Base-by-base conservation (phyloP, 37 sponge, comb jelly and placozoan genomes). In the Ianthella basta region DNA sequence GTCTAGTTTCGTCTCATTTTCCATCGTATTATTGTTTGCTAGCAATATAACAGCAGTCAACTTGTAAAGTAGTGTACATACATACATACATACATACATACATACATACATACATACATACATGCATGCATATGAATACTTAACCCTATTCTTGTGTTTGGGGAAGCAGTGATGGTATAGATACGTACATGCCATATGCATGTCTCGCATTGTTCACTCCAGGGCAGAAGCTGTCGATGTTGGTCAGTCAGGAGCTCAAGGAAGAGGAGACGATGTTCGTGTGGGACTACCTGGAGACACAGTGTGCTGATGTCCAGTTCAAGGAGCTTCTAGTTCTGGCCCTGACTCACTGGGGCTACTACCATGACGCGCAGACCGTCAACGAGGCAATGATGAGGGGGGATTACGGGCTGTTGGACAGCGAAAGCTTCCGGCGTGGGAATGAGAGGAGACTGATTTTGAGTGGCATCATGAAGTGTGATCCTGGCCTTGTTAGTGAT, bases 291-390 rank as follows among this genome's bases (percentile, higher is more conserved):
- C 78, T 75, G 10, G 53, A 40, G 44, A 36, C 44, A 1, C 44
- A 44, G 41, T 53, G 54, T 53, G 20, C 54, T 25, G n/a, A n/a
- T 24, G 53, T 75, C 12, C 44, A 75, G 78, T 44, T 13, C 54
- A 38, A 75, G 15, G 78, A 75, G 25, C 54, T 75, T 1, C 54
- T 75, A 18, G 78, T 75, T 21, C 78, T 75, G 18, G 44, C 54
- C 1, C 54, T 75, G 78, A 2, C 10, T 4, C 33, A 75, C 44
- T 75, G 78, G 78, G 78, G 78, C 21, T 75, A 53, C 78, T 75
- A 36, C 24, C 53, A 40, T 16, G 78, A 75, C 18, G 78, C 78
- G 1, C 23, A 21, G 2, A 5, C 78, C 54, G 24, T 41, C 25
- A 75, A 75, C 25, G 78, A 75, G 12, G 38, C 37, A 20, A 21